phyloP scores from a whole-genome alignment of 2,113 vertebrate genomes.

The Sitta europaea region DNA sequence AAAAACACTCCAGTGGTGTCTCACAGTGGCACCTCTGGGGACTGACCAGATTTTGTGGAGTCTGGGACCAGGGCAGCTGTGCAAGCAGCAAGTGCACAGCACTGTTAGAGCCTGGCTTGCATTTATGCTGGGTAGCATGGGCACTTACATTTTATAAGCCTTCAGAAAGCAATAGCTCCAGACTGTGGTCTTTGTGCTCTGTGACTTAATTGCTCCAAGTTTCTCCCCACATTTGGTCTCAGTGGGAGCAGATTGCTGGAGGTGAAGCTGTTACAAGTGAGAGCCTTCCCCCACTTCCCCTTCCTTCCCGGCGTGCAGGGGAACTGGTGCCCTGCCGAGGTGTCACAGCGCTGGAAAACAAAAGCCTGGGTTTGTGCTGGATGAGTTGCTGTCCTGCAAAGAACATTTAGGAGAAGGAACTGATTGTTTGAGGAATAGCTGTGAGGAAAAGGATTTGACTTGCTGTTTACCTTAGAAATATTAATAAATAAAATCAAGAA shows the following conservation, averaged over 20 bases:
- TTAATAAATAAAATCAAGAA: not conserved
- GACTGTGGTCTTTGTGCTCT: not conserved
- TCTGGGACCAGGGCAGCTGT: not conserved
- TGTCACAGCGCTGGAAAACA: not conserved
- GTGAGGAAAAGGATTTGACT: not conserved
- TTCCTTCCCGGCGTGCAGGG: not conserved
- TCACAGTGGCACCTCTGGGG: not conserved
- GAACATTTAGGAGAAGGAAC: not conserved
- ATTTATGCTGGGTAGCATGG: not conserved
- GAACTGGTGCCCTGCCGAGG: not conserved
- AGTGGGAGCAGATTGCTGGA: not conserved
- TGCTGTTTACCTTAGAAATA: not conserved
- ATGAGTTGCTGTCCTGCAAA: not conserved
- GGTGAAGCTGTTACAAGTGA: not conserved
- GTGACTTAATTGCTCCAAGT: not conserved
- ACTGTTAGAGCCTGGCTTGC: not conserved
- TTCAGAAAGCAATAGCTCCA: not conserved
- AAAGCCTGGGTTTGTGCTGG: not conserved
- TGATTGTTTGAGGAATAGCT: not conserved
- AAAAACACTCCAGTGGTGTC: not conserved
- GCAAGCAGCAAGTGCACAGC: not conserved
- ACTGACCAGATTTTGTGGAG: not conserved
- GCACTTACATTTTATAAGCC: not conserved
- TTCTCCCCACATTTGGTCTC: not conserved
- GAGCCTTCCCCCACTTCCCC: not conserved